phyloP scores from a whole-genome alignment of 2,888 invertebrate genomes.

The Drosophila percnosoma region DNA sequence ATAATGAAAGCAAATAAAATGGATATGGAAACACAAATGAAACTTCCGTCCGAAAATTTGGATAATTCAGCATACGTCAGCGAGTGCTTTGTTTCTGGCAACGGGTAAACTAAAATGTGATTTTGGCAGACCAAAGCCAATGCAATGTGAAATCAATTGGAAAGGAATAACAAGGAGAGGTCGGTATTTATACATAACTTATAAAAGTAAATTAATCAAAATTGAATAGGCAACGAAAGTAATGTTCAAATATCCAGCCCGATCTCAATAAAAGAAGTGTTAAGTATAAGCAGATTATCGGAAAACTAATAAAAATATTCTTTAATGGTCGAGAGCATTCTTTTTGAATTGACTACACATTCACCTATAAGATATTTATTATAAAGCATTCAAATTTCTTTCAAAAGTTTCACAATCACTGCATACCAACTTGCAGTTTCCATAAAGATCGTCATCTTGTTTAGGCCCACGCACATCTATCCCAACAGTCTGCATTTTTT shows the following conservation, averaged over 20 bases:
- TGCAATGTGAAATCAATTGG: not conserved
- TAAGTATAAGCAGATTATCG: not conserved
- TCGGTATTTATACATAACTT: not conserved
- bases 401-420: not conserved
- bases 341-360: not conserved
- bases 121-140: not conserved
- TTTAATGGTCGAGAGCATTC: not conserved
- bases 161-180: not conserved
- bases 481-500: conserved; percentile 8
- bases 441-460: fast-evolving
- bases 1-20: conserved; percentile 37
- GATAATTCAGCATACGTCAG: conserved; percentile 26
- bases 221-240: not conserved
- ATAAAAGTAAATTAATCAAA: not conserved
- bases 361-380: not conserved
- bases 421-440: conserved; percentile 2
- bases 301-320: not conserved
- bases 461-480: conserved; percentile 9
- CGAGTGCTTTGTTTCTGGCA: conserved; percentile 31
- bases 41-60: conserved; percentile 7
- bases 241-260: not conserved
- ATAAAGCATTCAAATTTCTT: not conserved
- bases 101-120: not conserved
- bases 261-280: not conserved
- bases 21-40: conserved; percentile 28